Evolutionary conservation across 2,113 vertebrate species (phyloP).

Genomic region (Catharus bicknelli): DNA sequence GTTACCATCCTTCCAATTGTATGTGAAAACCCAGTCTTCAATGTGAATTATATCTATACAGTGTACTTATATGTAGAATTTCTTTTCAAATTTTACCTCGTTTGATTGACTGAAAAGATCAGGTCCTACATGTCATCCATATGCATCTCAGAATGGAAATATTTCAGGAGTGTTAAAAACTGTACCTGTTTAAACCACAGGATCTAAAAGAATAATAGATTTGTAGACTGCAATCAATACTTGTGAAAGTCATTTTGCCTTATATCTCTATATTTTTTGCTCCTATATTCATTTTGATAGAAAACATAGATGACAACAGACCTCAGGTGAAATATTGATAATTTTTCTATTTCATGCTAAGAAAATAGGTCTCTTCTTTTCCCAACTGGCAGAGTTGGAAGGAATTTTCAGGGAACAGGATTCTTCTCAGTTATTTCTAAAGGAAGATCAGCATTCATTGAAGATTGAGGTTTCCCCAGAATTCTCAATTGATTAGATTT

Average conservation of each 20-base stretch:
- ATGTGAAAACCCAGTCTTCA: background rate
- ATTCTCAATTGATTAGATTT: background rate
- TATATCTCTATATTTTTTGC: background rate
- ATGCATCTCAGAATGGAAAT: background rate
- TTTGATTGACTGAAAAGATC: background rate
- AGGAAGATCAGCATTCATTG: background rate
- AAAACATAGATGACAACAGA: background rate
- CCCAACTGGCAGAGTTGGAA: background rate
- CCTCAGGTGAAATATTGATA: background rate
- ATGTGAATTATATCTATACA: background rate
- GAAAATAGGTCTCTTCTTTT: background rate
- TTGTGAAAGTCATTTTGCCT: background rate
- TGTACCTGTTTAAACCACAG: background rate
- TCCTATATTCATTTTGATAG: background rate
- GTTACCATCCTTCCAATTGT: background rate
- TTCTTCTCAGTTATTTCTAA: background rate
- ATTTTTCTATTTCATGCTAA: background rate
- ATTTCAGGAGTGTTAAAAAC: background rate
- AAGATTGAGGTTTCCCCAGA: background rate
- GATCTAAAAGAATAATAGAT: background rate
- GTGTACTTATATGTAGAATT: background rate
- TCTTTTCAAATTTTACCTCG: background rate
- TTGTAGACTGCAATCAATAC: background rate
- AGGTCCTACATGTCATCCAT: background rate
- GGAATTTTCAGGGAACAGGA: background rate